These are phyloP conservation scores for Eupithecia pulchellata DNA, from an alignment of 2,888 invertebrate genomes.

Conservation along the genomic window DNA sequence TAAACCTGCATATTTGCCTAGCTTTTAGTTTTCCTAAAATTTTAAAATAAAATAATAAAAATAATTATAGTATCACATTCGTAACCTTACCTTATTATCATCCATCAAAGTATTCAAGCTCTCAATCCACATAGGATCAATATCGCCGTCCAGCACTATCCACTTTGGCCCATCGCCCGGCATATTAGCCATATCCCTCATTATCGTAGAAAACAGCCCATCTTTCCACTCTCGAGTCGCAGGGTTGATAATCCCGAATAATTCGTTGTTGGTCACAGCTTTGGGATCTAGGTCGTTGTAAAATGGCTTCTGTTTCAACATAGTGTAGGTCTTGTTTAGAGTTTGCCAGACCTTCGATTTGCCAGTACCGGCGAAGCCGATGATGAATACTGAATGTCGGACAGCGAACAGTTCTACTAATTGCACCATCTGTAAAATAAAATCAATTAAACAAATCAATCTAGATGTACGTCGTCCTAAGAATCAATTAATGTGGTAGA, in stretches of 20 bases:
- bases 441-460: neutral
- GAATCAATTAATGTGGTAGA: neutral
- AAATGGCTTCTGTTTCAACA: slow-evolving; percentile 92
- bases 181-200: slow-evolving; percentile 97
- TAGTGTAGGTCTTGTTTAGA: slow-evolving; percentile 91
- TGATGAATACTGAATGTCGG: slow-evolving; percentile 96
- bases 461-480: neutral
- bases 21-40: no score
- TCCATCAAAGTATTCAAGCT: slow-evolving; percentile 98
- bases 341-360: slow-evolving; percentile 98
- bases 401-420: slow-evolving; percentile 96
- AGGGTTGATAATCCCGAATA: slow-evolving; percentile 97
- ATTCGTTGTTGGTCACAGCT: slow-evolving; percentile 97
- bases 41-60: no score
- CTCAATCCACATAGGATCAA: slow-evolving; percentile 99
- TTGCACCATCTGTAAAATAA: slow-evolving; percentile 90
- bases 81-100: slow-evolving; percentile 91
- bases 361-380: slow-evolving; percentile 95
- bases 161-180: slow-evolving; percentile 94
- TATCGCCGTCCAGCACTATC: slow-evolving; percentile 98
- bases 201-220: slow-evolving; percentile 96
- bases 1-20: no score
- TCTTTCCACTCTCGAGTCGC: slow-evolving; percentile 96
- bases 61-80: neutral
- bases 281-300: slow-evolving; percentile 97